Conservation (phyloP, 1,140 invertebrate genomes). For the Agrypnia vestita region DNA sequence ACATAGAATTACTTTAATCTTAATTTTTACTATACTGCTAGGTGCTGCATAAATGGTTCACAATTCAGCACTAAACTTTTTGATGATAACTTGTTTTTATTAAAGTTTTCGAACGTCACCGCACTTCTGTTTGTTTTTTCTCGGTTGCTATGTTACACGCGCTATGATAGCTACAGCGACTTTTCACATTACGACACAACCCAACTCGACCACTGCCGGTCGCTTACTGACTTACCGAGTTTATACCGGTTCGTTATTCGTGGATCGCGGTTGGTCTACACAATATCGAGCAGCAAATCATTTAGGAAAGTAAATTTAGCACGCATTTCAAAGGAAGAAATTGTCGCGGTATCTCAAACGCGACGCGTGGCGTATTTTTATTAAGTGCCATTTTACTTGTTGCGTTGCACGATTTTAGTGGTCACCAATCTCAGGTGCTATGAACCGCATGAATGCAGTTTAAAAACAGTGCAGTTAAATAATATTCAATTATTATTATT, state of each 20-base stretch:
- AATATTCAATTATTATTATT: no score
- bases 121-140: constrained; percentile 42
- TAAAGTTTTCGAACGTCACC: constrained; percentile 2
- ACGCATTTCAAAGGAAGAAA: not conserved
- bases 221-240: constrained; percentile 25
- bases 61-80: constrained; percentile 14
- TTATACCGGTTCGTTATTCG: constrained; percentile 39
- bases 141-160: constrained; percentile 49
- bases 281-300: not conserved
- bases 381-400: not conserved
- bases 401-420: not conserved
- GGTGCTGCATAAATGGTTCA: not conserved
- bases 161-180: not conserved
- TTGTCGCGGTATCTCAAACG: not conserved
- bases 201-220: constrained; percentile 5
- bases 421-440: constrained; percentile 40
- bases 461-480: constrained; percentile 10
- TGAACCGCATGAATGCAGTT: constrained; percentile 43
- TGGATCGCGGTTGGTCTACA: not conserved
- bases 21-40: not conserved
- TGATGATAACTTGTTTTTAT: constrained; percentile 3
- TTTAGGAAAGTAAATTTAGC: not conserved
- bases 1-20: not conserved
- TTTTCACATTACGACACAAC: not conserved
- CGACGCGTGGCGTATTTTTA: not conserved